A percentile compares a stretch with the other conserved stretches of the same genome.
Evolutionary conservation across 2,888 invertebrate species (phyloP).

Genomic region (Holacanthella duospinosa): DNA sequence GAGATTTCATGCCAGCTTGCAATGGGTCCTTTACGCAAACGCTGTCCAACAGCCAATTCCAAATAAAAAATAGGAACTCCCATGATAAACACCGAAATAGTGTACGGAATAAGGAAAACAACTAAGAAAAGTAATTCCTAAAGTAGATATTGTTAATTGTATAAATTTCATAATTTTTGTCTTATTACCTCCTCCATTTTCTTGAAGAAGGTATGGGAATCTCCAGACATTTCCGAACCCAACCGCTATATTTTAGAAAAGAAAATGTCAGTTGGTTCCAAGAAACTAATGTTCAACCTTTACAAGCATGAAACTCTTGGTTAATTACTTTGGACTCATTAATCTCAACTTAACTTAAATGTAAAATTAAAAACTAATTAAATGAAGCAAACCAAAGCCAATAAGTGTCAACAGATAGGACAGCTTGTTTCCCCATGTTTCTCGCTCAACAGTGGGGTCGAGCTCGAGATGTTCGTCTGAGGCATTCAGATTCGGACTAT

Average conservation of each 20-base stretch:
- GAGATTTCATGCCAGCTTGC: conserved; percentile 94
- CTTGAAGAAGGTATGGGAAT: conserved; percentile 81
- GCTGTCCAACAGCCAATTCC: conserved; percentile 88
- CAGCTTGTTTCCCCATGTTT: conserved; percentile 15
- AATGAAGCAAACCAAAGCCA: no score
- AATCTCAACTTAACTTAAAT: no score
- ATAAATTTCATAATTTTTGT: not conserved
- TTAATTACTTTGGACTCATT: no score
- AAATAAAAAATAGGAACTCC: conserved; percentile 86
- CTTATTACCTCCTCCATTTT: conserved; percentile 34
- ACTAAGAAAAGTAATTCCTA: no score
- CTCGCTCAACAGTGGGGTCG: conserved; percentile 5
- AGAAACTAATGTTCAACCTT: no score
- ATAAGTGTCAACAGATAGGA: conserved; percentile 18
- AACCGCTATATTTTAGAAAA: no score
- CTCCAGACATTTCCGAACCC: conserved; percentile 79
- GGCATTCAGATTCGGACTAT: not conserved
- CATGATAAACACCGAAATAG: conserved; percentile 79
- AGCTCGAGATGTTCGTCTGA: not conserved
- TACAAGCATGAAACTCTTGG: no score
- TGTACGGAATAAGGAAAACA: conserved; percentile 88
- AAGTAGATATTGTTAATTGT: not conserved
- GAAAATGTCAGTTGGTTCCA: no score
- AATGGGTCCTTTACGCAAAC: conserved; percentile 76
- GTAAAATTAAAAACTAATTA: no score